Conservation (phyloP, 1,140 invertebrate genomes). For the Drosophila sp. region DNA sequence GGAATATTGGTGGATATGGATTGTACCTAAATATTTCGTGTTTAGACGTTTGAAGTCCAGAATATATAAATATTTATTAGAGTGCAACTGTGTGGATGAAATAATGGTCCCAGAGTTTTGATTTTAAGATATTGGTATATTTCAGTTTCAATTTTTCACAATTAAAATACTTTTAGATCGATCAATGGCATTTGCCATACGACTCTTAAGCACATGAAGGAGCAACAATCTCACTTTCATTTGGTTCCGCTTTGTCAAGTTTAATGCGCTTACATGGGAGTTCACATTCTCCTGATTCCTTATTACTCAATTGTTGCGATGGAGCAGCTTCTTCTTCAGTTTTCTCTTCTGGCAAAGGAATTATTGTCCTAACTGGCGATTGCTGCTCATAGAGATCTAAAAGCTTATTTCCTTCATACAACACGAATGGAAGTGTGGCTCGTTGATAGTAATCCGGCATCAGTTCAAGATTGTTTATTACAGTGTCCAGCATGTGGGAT, state of each 20-base stretch:
- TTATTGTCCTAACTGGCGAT: slow-evolving; percentile 33
- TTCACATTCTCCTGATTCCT: slow-evolving; percentile 54
- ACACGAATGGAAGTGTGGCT: slow-evolving; percentile 89
- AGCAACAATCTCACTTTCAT: slow-evolving; percentile 35
- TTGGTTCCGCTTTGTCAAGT: slow-evolving; percentile 38
- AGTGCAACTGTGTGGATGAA: too few relatives aligned
- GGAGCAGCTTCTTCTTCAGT: neutral
- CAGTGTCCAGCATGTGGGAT: slow-evolving; percentile 92
- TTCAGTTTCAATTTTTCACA: slow-evolving; percentile 15
- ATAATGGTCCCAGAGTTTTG: neutral
- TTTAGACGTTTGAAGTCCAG: too few relatives aligned
- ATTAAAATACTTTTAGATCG: slow-evolving; percentile 15
- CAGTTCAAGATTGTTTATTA: slow-evolving; percentile 96
- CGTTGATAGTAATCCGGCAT: slow-evolving; percentile 92
- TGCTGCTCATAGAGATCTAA: slow-evolving; percentile 65
- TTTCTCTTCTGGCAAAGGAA: neutral
- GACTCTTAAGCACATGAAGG: slow-evolving; percentile 41
- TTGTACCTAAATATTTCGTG: too few relatives aligned
- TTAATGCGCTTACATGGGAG: slow-evolving; percentile 55
- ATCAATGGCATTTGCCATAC: neutral
- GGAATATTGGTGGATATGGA: too few relatives aligned
- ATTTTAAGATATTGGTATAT: too few relatives aligned
- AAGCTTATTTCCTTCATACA: slow-evolving; percentile 85
- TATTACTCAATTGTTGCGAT: slow-evolving; percentile 20
- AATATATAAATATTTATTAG: neutral